Conservation (phyloP, 2,113 vertebrate species). For the Odocoileus virginianus region DNA sequence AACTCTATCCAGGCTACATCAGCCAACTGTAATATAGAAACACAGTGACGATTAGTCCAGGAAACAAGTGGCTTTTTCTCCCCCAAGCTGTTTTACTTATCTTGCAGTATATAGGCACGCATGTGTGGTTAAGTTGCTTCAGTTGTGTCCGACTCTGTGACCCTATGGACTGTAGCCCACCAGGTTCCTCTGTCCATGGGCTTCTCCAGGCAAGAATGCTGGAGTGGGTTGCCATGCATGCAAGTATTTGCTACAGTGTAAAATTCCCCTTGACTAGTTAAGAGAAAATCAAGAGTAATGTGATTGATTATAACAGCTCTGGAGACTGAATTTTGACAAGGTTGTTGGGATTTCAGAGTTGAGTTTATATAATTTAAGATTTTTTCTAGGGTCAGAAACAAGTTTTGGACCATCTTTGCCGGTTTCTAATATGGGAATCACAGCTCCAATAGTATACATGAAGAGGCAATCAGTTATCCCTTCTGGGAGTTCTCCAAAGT, state of each 20-base stretch:
- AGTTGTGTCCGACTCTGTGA: background rate
- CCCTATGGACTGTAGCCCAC: background rate
- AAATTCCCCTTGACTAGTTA: background rate
- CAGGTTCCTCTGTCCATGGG: background rate
- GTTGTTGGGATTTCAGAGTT: background rate
- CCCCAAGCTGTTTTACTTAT: background rate
- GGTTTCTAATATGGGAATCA: background rate
- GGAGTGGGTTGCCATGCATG: background rate
- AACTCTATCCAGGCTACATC: background rate
- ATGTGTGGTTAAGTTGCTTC: background rate
- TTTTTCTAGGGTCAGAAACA: background rate
- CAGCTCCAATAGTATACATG: background rate
- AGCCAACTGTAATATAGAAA: background rate
- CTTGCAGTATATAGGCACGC: background rate
- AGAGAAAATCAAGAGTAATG: background rate
- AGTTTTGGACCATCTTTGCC: background rate
- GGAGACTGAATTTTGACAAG: conserved; percentile 11
- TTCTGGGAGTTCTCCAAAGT: background rate
- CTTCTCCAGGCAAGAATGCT: background rate
- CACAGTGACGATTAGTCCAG: background rate
- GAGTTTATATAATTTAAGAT: background rate
- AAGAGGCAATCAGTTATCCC: background rate
- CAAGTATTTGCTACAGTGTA: background rate
- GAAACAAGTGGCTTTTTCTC: background rate
- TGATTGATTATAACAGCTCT: background rate